A percentile compares a stretch with the other conserved stretches of the same genome.
These are phyloP conservation scores for Conus canariensis DNA, from an alignment of 2,888 invertebrate species.

Conservation along the genomic window DNA sequence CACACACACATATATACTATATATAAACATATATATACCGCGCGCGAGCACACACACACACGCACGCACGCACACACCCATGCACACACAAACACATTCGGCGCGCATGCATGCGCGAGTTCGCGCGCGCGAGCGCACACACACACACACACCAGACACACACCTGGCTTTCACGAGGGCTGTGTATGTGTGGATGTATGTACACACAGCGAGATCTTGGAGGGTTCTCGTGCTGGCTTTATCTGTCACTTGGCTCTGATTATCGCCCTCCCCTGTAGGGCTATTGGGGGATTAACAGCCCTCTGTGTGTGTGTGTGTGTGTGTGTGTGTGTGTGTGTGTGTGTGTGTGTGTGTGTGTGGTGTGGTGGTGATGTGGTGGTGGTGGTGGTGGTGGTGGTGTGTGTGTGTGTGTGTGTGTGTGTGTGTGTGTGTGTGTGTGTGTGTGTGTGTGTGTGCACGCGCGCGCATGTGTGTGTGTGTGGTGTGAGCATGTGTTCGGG, in stretches of 20 bases:
- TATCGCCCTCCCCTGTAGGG: neutral
- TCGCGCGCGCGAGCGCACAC: too few relatives aligned
- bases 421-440: too few relatives aligned
- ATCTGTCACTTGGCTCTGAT: neutral
- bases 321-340: too few relatives aligned
- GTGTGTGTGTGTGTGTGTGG: too few relatives aligned
- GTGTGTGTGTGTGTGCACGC: too few relatives aligned
- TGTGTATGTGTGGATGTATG: too few relatives aligned
- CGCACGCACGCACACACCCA: neutral
- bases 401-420: too few relatives aligned
- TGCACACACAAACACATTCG: neutral
- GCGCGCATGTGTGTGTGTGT: too few relatives aligned
- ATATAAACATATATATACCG: too few relatives aligned
- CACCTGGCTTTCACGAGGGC: neutral
- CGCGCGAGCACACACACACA: neutral
- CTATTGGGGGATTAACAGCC: neutral
- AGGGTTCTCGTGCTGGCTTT: neutral
- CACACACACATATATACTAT: neutral
- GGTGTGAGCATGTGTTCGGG: too few relatives aligned
- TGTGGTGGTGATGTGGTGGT: too few relatives aligned
- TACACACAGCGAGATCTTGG: neutral
- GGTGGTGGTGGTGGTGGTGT: too few relatives aligned
- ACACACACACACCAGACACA: conserved; percentile 10
- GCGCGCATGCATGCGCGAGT: neutral
- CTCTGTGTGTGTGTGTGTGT: neutral